phyloP scores from a whole-genome alignment of 2,888 invertebrate species.

The Hesperia comma region DNA sequence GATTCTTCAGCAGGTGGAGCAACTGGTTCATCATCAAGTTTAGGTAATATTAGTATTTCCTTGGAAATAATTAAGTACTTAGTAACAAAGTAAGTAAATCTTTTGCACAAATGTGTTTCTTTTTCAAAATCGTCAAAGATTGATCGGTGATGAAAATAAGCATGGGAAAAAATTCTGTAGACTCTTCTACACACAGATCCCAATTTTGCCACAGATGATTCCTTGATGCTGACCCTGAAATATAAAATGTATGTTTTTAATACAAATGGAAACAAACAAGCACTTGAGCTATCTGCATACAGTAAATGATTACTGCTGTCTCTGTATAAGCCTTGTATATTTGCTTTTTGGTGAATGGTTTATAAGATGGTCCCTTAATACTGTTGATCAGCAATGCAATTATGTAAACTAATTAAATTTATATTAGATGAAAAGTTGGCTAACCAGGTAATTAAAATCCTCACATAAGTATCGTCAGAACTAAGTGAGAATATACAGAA shows the following conservation, averaged over 20 bases:
- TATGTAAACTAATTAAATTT: no score
- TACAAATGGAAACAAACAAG: no score
- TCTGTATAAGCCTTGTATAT: no score
- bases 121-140: constrained; percentile 99
- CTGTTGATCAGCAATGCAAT: no score
- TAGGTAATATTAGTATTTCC: constrained; percentile 99
- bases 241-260: neutral
- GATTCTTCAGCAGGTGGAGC: constrained; percentile 82
- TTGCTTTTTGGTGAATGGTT: no score
- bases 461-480: no score
- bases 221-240: constrained; percentile 98
- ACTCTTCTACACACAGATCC: constrained; percentile 99
- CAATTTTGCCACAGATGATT: constrained; percentile 98
- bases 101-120: constrained; percentile 96
- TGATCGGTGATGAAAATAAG: constrained; percentile 98
- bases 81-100: constrained; percentile 98
- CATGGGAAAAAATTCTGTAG: constrained; percentile 99
- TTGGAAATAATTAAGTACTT: constrained; percentile 99
- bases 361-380: no score
- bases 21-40: constrained; percentile 90
- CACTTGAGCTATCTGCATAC: no score
- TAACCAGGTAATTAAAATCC: no score
- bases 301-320: no score
- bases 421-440: no score
- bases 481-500: no score